Evolutionary conservation across 2,797 vertebrate genomes (phyloP).

Genomic region (Monodelphis domestica): DNA sequence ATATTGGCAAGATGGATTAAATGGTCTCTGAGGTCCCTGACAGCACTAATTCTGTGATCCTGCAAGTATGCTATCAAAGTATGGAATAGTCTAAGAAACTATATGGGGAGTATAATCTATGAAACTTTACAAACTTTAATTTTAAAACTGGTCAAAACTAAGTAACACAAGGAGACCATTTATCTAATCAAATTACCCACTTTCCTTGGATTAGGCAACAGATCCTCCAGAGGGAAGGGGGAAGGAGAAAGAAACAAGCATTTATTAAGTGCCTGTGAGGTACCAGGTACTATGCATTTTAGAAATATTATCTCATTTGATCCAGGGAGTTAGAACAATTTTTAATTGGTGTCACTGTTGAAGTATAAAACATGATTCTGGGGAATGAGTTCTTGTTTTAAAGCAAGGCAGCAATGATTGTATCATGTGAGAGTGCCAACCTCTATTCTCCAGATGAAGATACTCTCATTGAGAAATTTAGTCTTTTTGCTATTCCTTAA

Average conservation of each 20-base stretch:
- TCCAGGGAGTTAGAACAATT: neutral
- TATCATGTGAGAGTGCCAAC: neutral
- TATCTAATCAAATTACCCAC: neutral
- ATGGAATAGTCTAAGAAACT: neutral
- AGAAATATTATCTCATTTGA: neutral
- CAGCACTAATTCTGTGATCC: neutral
- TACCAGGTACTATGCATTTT: neutral
- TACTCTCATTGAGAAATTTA: neutral
- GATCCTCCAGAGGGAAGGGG: neutral
- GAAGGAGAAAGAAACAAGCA: neutral
- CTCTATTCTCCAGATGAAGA: neutral
- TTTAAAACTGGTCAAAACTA: neutral
- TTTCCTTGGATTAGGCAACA: neutral
- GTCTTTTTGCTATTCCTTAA: neutral
- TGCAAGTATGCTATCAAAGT: neutral
- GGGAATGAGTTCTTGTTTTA: neutral
- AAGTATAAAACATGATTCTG: neutral
- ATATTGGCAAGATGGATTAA: neutral
- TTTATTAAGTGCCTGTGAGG: neutral
- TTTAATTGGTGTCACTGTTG: neutral
- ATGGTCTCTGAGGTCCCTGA: neutral
- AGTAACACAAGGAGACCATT: neutral
- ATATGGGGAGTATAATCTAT: neutral
- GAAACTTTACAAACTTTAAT: constrained; percentile 18
- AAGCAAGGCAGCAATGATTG: neutral